These are phyloP conservation scores for Holothuria glaberrima DNA, from an alignment of 35 echinoderm and acorn worm species.

Conservation along the genomic window DNA sequence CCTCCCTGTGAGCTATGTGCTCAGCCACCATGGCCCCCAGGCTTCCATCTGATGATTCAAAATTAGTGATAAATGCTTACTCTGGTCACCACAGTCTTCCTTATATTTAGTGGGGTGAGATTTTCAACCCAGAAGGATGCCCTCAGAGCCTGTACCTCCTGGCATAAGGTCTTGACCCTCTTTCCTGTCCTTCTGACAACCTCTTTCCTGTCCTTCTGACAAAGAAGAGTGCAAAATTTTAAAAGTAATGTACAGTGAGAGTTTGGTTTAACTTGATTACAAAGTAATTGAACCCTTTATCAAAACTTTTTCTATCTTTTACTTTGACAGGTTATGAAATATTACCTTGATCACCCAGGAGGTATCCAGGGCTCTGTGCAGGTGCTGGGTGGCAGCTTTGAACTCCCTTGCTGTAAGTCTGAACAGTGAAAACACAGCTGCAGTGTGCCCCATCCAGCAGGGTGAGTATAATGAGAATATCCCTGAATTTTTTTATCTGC, in stretches of 20 bases:
- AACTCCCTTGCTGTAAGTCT: not conserved
- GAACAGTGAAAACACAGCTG: not conserved
- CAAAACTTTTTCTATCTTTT: not conserved
- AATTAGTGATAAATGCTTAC: not conserved
- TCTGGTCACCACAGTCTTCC: constrained; percentile 2
- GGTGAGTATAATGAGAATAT: not conserved
- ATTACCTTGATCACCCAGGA: not conserved
- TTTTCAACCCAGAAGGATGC: not conserved
- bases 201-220: not conserved
- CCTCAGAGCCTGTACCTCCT: not conserved
- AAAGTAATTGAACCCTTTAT: not conserved
- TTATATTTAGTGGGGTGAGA: not conserved
- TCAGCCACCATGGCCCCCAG: constrained; percentile 8
- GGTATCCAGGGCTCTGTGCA: not conserved
- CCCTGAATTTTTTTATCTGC: not conserved
- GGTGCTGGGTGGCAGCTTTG: not conserved
- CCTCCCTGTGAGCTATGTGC: constrained; percentile 21
- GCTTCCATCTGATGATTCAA: not conserved
- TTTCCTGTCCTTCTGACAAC: not conserved
- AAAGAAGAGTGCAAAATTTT: not conserved
- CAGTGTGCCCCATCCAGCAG: not conserved
- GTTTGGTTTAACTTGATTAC: not conserved
- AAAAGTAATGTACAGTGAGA: too few relatives aligned
- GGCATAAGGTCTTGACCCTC: not conserved
- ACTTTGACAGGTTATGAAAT: too few relatives aligned